Evolutionary conservation across 1,140 invertebrate species (phyloP).

Genomic region (Octopus bimaculoides): DNA sequence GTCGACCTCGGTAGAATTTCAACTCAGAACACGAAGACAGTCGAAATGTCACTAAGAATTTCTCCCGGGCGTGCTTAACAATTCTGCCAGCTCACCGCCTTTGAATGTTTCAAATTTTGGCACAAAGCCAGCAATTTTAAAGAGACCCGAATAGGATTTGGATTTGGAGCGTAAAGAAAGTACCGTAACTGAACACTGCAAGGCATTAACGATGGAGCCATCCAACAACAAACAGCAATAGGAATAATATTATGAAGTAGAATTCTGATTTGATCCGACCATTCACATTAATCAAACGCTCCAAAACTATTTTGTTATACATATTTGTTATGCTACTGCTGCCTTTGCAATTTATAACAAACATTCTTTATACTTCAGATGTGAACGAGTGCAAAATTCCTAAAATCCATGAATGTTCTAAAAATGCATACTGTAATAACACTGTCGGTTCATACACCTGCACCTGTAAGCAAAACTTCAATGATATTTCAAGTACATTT

Average conservation of each 20-base stretch:
- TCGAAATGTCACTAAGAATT: neutral
- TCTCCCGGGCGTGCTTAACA: neutral
- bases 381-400: conserved; percentile 24
- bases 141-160: no score
- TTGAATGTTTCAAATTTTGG: no score
- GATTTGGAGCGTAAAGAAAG: no score
- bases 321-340: no score
- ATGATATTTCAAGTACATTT: conserved; percentile 24
- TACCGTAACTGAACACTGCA: no score
- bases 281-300: no score
- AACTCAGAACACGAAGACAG: neutral
- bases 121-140: no score
- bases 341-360: neutral
- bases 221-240: no score
- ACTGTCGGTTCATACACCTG: conserved; percentile 29
- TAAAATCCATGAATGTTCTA: conserved; percentile 26
- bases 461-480: conserved; percentile 23
- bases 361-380: conserved; percentile 15
- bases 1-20: neutral
- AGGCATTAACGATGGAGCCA: no score
- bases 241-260: no score
- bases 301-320: no score
- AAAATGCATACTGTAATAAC: conserved; percentile 26
- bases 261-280: no score
- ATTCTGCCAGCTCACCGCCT: neutral